A percentile compares a stretch with the other conserved stretches of the same genome.
Conservation (phyloP, 2,113 vertebrate species). For the Seriola quinqueradiata region DNA sequence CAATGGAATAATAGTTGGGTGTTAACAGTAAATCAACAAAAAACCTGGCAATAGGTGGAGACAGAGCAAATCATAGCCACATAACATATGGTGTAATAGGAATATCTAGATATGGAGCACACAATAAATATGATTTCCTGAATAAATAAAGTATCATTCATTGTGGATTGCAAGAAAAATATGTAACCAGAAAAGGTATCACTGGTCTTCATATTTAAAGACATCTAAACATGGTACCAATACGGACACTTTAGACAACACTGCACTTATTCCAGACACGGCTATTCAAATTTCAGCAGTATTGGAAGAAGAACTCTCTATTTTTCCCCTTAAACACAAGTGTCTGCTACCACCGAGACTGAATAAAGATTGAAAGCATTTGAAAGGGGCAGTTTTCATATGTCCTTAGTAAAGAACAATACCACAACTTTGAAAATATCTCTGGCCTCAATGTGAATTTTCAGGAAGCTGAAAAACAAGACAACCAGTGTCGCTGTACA, state of each 20-base stretch:
- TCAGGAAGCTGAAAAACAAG: constrained; percentile 37
- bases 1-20: not conserved
- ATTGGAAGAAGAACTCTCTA: not conserved
- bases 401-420: constrained; percentile 27
- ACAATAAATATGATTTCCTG: not conserved
- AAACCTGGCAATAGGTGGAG: not conserved
- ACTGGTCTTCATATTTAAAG: not conserved
- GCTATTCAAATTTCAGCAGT: constrained; percentile 16
- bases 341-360: constrained; percentile 12
- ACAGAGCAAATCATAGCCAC: not conserved
- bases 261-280: not conserved
- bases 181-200: not conserved
- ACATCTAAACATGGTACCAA: not conserved
- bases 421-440: constrained; percentile 20
- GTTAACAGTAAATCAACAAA: constrained; percentile 5
- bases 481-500: constrained; percentile 15
- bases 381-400: constrained; percentile 14
- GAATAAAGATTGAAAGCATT: constrained; percentile 10
- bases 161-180: not conserved
- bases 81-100: not conserved
- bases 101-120: not conserved
- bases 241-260: not conserved
- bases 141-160: constrained; percentile 2
- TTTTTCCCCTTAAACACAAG: constrained; percentile 15
- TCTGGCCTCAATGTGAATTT: constrained; percentile 23